These are phyloP conservation scores for Aleadryas rufinucha DNA, from an alignment of 2,113 vertebrate species.

Conservation along the genomic window DNA sequence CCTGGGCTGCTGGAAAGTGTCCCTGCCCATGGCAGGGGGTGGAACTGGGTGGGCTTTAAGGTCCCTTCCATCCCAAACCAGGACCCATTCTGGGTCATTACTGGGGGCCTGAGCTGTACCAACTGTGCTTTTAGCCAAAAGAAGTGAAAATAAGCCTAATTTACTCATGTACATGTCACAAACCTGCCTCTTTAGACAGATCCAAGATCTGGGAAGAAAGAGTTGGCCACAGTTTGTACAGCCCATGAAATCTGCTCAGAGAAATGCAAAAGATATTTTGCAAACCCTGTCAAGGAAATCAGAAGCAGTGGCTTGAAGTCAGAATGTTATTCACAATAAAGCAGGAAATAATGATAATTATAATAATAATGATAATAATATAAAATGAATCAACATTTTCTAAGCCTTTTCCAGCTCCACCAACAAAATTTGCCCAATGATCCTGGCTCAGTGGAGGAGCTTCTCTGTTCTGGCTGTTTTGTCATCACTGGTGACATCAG, in stretches of 20 bases:
- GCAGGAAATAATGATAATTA: not conserved
- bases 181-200: not conserved
- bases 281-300: not conserved
- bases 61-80: not conserved
- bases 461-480: not conserved
- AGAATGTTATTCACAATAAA: not conserved
- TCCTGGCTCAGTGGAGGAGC: not conserved
- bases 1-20: too few species aligned
- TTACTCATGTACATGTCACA: rapidly evolving
- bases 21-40: not conserved
- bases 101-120: not conserved
- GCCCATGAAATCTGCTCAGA: not conserved
- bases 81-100: rapidly evolving
- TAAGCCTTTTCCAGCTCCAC: not conserved
- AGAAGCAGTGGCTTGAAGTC: not conserved
- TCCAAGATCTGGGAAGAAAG: not conserved
- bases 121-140: not conserved
- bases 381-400: not conserved
- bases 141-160: not conserved
- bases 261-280: not conserved
- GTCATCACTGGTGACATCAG: not conserved
- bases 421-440: not conserved
- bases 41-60: not conserved
- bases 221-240: not conserved
- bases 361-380: not conserved